Evolutionary conservation across 53 echinoderm and acorn worm genomes (phyloP).

Genomic region (Temnopleurus reevesii): DNA sequence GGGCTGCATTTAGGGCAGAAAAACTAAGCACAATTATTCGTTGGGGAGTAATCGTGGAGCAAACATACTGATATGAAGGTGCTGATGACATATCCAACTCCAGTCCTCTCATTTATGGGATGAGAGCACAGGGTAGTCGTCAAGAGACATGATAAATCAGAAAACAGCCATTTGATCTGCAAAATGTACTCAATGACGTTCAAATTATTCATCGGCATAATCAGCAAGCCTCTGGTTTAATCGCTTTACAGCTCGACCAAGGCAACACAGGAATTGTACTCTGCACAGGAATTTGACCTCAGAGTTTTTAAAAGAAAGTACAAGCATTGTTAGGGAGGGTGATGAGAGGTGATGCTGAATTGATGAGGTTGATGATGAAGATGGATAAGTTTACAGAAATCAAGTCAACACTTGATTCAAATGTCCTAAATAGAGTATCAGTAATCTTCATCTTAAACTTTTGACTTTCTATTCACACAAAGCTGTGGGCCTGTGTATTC

Average conservation of each 20-base stretch:
- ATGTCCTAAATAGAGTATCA: too few relatives aligned
- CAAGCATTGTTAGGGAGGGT: constrained; percentile 17
- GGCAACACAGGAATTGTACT: background rate
- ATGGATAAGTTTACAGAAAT: background rate
- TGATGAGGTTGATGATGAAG: background rate
- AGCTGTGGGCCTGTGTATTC: too few relatives aligned
- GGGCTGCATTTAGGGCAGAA: background rate
- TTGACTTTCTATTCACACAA: background rate
- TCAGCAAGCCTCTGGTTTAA: constrained; percentile 36
- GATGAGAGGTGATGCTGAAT: background rate
- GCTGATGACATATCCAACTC: constrained; percentile 41
- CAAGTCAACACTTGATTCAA: too few relatives aligned
- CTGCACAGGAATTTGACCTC: constrained; percentile 37
- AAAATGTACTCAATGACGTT: constrained; percentile 37
- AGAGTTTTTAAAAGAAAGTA: background rate
- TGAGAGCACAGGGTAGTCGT: constrained; percentile 39
- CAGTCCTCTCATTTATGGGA: constrained; percentile 31
- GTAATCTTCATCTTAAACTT: background rate
- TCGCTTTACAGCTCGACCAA: constrained; percentile 18
- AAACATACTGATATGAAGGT: constrained; percentile 30
- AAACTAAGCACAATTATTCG: background rate
- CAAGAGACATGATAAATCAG: constrained; percentile 47
- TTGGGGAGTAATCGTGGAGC: constrained; percentile 1
- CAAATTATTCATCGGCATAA: constrained; percentile 47
- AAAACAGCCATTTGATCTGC: constrained; percentile 36